phyloP scores from a whole-genome alignment of 2,797 vertebrate genomes.

The Otolemur crassicaudatus region DNA sequence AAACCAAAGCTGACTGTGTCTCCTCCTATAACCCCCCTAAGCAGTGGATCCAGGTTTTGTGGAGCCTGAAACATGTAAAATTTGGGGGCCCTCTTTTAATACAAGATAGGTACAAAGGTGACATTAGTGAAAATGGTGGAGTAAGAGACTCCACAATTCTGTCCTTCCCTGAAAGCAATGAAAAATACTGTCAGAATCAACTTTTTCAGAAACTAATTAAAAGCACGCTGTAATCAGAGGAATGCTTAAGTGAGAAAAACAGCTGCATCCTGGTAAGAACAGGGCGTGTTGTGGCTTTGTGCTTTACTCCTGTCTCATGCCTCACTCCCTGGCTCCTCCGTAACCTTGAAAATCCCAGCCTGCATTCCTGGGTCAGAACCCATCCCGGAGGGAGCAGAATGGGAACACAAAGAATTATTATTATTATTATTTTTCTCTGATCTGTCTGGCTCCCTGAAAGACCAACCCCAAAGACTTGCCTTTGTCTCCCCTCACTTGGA shows the following conservation, averaged over 20 bases:
- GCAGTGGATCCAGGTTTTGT: neutral
- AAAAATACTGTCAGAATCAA: neutral
- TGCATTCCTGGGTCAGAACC: neutral
- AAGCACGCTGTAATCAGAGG: neutral
- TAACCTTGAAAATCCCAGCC: neutral
- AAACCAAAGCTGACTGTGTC: neutral
- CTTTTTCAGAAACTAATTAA: neutral
- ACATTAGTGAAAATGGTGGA: neutral
- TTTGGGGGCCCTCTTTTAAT: neutral
- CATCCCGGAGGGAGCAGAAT: neutral
- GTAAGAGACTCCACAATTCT: neutral
- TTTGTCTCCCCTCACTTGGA: neutral
- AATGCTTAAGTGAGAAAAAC: neutral
- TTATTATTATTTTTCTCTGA: neutral
- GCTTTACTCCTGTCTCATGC: neutral
- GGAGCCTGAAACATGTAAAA: neutral
- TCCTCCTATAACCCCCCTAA: neutral
- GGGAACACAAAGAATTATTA: neutral
- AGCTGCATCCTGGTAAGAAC: neutral
- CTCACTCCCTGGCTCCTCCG: neutral
- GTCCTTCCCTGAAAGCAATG: neutral
- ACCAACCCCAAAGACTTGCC: neutral
- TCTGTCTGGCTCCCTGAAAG: neutral
- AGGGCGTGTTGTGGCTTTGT: neutral
- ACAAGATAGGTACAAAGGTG: neutral